Evolutionary conservation across 2,888 invertebrate genomes (phyloP), one percentile per base, ranked within the genome.

Genomic region (Pseudeuparius sepicola): DNA sequence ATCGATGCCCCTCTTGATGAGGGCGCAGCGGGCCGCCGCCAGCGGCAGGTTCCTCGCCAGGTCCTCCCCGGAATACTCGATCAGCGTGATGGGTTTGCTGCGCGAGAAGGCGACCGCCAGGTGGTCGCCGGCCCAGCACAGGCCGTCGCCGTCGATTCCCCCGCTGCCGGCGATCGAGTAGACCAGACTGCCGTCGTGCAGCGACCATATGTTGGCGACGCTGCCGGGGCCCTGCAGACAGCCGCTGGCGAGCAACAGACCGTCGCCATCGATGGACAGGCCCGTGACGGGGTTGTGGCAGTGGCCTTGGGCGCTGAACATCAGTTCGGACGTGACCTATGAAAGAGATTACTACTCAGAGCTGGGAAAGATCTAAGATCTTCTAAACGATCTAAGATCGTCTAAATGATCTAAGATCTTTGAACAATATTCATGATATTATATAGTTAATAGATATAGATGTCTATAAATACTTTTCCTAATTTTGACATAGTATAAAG

Each of bases 201-300:
- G 54, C 1, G 71, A 70, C 75, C 75, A 75, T 35, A 75, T 63
- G 48, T 75, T 75, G 3, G 73, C 61, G 43, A 72, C 64, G 4
- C 72, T 71, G 37, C 53, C 57, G 4, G 52, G 48, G n/a, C 48
- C 62, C 50, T 64, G 64, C 3, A 56, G 46, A 47, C 64, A 66
- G 41, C 71, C 73, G 41, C 70, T 67, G 1, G 71, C 72, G 35
- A 75, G 50, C 42, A 73, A 57, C 23, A 68, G 55, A 2, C 69
- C 72, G 40, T 59, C 62, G 10, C 61, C 56, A 51, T 71, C 66
- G 37, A 75, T 63, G 1, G 64, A 53, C 24, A 75, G 52, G 29
- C 62, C 59, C 1, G 69, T 67, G 3, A 74, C 66, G 18, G 67
- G 59, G 43, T 65, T 64, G 43, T 65, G 64, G 4, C 68, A 60